phyloP scores from a whole-genome alignment of 2,113 vertebrate genomes.

The Trochalopteron elliotii region DNA sequence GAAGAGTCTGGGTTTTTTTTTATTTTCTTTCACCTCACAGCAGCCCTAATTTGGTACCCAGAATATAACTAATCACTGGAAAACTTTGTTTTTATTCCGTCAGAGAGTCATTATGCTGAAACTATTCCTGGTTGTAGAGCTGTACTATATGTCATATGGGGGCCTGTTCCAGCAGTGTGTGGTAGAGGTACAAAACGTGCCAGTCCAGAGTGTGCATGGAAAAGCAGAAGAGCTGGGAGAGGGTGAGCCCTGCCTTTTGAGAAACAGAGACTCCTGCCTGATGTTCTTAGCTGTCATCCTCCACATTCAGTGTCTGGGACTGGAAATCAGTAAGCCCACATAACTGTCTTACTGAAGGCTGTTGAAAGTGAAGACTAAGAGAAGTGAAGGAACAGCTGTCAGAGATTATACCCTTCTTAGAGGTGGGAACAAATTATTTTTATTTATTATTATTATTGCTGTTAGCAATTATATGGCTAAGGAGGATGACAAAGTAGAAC shows the following conservation, averaged over 20 bases:
- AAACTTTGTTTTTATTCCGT: constrained; percentile 26
- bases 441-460: not conserved
- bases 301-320: not conserved
- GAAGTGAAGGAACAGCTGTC: not conserved
- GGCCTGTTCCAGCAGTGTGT: not conserved
- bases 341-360: not conserved
- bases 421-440: not conserved
- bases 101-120: not conserved
- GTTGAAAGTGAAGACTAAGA: not conserved
- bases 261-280: not conserved
- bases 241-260: not conserved
- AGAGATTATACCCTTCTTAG: not conserved
- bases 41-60: constrained; percentile 21
- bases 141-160: not conserved
- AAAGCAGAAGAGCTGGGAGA: not conserved
- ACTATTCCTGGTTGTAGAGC: not conserved
- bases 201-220: not conserved
- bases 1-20: not conserved
- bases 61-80: constrained; percentile 30
- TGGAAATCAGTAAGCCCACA: not conserved
- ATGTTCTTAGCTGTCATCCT: not conserved
- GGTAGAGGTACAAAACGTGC: not conserved
- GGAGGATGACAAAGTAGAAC: not conserved
- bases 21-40: constrained; percentile 16
- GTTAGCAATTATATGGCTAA: not conserved